Conservation (phyloP, 2,888 invertebrate genomes). For the Leptopilina syphax region DNA sequence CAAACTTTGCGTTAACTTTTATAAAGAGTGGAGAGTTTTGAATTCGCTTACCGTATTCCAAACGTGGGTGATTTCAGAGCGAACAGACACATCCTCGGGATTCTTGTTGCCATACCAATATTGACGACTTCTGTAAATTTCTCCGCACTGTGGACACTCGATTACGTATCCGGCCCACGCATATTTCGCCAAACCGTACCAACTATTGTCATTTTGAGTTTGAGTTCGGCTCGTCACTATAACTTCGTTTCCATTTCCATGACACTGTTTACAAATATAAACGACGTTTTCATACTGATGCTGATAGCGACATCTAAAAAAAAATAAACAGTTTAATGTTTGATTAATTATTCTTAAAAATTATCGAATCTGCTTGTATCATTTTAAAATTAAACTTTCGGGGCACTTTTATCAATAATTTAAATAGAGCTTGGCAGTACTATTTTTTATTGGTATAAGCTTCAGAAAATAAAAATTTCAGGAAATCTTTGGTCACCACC, state of each 20-base stretch:
- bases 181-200: constrained; percentile 85
- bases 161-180: constrained; percentile 89
- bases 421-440: too few relatives aligned
- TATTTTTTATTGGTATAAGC: too few relatives aligned
- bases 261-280: constrained; percentile 82
- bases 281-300: constrained; percentile 86
- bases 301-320: constrained; percentile 80
- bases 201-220: constrained; percentile 76
- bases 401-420: too few relatives aligned
- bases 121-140: constrained; percentile 85
- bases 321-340: constrained; percentile 36
- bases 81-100: constrained; percentile 84
- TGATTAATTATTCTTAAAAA: too few relatives aligned
- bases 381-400: too few relatives aligned
- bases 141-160: constrained; percentile 86
- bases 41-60: constrained; percentile 77
- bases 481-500: too few relatives aligned
- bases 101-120: constrained; percentile 90
- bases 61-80: constrained; percentile 79
- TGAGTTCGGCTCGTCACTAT: constrained; percentile 80
- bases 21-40: not conserved
- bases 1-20: too few relatives aligned
- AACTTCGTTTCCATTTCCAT: constrained; percentile 80
- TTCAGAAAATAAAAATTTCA: too few relatives aligned
- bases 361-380: too few relatives aligned